phyloP scores from a whole-genome alignment of 2,888 invertebrate genomes.

The Tigriopus californicus region DNA sequence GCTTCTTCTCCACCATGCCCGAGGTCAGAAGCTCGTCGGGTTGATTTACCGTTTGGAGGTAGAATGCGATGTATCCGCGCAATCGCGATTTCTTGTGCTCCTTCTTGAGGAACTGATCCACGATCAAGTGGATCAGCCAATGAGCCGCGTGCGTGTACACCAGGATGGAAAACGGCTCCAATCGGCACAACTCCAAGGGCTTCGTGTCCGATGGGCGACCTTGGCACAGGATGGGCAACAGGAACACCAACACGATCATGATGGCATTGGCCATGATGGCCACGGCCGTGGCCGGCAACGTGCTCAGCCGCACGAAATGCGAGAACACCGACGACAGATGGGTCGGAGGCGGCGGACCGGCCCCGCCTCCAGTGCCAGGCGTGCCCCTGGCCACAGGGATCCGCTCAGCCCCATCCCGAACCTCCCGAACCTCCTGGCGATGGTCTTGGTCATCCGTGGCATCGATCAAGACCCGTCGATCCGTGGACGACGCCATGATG shows the following conservation, averaged over 20 bases:
- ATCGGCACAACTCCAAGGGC: background rate
- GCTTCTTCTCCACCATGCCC: too few species aligned
- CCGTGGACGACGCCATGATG: too few species aligned
- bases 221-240: background rate
- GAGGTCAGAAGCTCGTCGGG: too few species aligned
- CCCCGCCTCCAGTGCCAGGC: too few species aligned
- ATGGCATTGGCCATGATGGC: background rate
- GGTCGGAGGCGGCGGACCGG: too few species aligned
- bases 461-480: too few species aligned
- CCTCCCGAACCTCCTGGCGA: too few species aligned
- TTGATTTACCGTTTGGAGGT: background rate
- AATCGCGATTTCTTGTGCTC: background rate
- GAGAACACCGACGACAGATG: too few species aligned
- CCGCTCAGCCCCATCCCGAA: too few species aligned
- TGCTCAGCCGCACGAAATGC: background rate
- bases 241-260: background rate
- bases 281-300: background rate
- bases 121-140: background rate
- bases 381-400: too few species aligned
- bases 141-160: background rate
- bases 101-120: background rate
- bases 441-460: too few species aligned
- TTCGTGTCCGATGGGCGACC: background rate
- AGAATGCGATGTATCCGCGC: background rate
- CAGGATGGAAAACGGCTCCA: background rate